These are phyloP conservation scores for Zelostemma sp. DNA, from an alignment of 1,140 invertebrate species.

Conservation along the genomic window DNA sequence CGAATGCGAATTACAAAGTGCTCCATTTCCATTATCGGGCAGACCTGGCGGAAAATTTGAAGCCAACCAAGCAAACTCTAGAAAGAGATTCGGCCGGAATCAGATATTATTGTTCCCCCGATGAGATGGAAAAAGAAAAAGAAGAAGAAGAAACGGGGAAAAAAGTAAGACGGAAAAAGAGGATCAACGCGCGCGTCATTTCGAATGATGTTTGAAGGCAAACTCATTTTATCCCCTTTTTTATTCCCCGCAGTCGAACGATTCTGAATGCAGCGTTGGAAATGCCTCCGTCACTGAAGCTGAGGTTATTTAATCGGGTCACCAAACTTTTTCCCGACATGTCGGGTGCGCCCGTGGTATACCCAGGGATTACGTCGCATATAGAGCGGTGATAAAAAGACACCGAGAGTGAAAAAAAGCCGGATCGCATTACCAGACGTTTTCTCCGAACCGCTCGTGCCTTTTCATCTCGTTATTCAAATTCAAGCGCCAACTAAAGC, in stretches of 20 bases:
- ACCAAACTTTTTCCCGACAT: constrained; percentile 33
- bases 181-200: constrained; percentile 12
- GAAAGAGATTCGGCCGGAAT: constrained; percentile 18
- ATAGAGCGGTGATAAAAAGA: constrained; percentile 19
- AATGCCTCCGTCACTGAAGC: constrained; percentile 36
- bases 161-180: no score
- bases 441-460: background rate
- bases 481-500: constrained; percentile 7
- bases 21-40: constrained; percentile 38
- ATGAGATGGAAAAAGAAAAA: constrained; percentile 13
- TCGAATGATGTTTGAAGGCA: background rate
- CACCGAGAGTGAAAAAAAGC: constrained; percentile 6
- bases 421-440: background rate
- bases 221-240: constrained; percentile 19
- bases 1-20: constrained; percentile 24
- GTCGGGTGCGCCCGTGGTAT: constrained; percentile 2
- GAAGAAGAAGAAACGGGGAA: constrained; percentile 6
- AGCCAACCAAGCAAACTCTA: background rate
- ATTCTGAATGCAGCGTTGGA: constrained; percentile 30
- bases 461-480: constrained; percentile 22
- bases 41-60: constrained; percentile 6
- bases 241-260: constrained; percentile 23
- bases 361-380: constrained; percentile 16
- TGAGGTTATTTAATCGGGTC: constrained; percentile 40
- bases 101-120: constrained; percentile 24